Base-by-base conservation (phyloP, 2,888 invertebrate species). In the Alsophila aescularia region DNA sequence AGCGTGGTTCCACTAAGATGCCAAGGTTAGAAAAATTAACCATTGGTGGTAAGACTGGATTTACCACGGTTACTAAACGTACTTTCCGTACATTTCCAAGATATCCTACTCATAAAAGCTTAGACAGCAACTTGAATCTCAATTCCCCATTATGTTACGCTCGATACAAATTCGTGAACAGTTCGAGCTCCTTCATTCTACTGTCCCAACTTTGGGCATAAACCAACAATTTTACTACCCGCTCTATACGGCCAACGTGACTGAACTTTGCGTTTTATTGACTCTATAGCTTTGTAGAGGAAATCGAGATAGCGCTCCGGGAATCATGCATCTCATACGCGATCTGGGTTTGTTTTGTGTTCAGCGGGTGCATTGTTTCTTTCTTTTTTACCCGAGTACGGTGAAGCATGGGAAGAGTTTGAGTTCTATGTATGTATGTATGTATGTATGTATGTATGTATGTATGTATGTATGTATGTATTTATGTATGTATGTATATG, bases 191-290 rank as follows among this genome's bases (percentile, higher is more conserved):
- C 64, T 67, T 65, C 53, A 62, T 49, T 47, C 52, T 47, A 52
- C 53, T 61, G 56, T 49, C 55, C 54, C 45, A 76, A 76, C 59
- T 75, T 74, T 62, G 52, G 58, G 56, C 67, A 68, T 76, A 75
- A 73, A 72, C 69, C 67, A 68, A 58, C 62, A 62, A 67, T 72
- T 71, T 73, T 67, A 70, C 69, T 64, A 65, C 62, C 24, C 47
- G 42, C 62, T 62, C 63, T 64, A 65, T 54, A 44, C 49, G 44
- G 50, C 40, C 32, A 67, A 70, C 71, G 69, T 66, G 72, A 70
- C 67, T 66, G 47, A 72, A 69, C 56, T 72, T 71, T 65, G 47
- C 55, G 66, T 70, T 71, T 66, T 71, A 70, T 66, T 45, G 61
- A 56, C 56, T 62, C 31, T 50, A 56, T 45, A 51, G 56, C 40